These are phyloP conservation scores for Atrina japonica DNA, from an alignment of 2,888 invertebrate genomes.

Conservation along the genomic window DNA sequence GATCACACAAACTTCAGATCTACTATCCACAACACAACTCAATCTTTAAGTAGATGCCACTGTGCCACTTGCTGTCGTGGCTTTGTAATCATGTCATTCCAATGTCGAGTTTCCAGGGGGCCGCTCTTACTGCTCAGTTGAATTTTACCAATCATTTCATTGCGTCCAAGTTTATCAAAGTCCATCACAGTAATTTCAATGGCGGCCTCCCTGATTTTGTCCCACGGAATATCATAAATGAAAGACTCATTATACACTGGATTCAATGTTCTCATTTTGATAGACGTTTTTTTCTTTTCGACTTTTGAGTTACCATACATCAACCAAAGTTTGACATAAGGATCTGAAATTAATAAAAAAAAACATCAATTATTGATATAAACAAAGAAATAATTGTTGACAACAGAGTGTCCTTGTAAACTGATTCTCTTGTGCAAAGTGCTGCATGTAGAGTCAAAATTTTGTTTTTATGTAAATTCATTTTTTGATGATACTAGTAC, in stretches of 20 bases:
- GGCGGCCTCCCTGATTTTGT: conserved; percentile 96
- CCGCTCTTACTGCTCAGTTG: conserved; percentile 86
- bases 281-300: conserved; percentile 96
- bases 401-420: too few species aligned
- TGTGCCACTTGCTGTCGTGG: conserved; percentile 97
- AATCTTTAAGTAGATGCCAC: conserved; percentile 95
- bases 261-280: conserved; percentile 87
- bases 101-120: conserved; percentile 97
- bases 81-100: conserved; percentile 99
- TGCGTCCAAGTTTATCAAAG: conserved; percentile 97
- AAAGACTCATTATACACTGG: conserved; percentile 98
- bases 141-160: conserved; percentile 91
- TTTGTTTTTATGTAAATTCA: too few species aligned
- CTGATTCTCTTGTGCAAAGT: too few species aligned
- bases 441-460: too few species aligned
- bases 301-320: conserved; percentile 96
- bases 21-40: conserved; percentile 28
- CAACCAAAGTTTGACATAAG: conserved; percentile 98
- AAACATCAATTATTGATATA: background rate
- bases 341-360: conserved; percentile 86
- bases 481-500: too few species aligned
- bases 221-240: conserved; percentile 98
- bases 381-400: too few species aligned
- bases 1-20: too few species aligned
- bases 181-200: conserved; percentile 98